phyloP scores from a whole-genome alignment of 2,888 invertebrate genomes.

The Adelphocoris suturalis region DNA sequence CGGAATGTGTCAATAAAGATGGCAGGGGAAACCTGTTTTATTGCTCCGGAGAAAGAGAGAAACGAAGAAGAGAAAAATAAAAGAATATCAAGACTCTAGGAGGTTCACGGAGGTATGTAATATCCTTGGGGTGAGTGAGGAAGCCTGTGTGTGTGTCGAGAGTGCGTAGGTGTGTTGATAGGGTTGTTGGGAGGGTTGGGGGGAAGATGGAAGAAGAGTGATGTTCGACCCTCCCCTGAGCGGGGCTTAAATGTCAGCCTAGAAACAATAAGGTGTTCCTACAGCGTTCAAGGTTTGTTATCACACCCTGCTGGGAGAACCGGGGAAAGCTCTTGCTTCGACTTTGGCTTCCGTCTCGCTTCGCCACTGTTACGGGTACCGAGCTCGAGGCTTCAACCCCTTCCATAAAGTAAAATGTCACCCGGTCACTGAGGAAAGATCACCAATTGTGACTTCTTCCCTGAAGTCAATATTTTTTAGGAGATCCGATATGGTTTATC shows the following conservation, averaged over 20 bases:
- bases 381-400: no score
- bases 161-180: neutral
- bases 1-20: slow-evolving; percentile 41
- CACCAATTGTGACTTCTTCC: no score
- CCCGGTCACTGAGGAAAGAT: no score
- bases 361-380: no score
- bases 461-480: no score
- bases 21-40: neutral
- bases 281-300: slow-evolving; percentile 41
- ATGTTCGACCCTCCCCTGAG: slow-evolving; percentile 32
- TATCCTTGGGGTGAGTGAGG: slow-evolving; percentile 6
- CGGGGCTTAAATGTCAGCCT: slow-evolving; percentile 54
- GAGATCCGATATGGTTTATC: no score
- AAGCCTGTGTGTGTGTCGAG: neutral
- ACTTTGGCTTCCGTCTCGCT: no score
- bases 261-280: slow-evolving; percentile 63
- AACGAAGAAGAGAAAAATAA: neutral
- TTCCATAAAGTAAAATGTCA: no score
- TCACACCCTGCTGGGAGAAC: neutral
- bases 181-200: neutral
- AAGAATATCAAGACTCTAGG: slow-evolving; percentile 24
- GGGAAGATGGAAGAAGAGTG: slow-evolving; percentile 33
- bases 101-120: slow-evolving; percentile 26
- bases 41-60: neutral
- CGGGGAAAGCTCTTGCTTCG: neutral